phyloP scores from a whole-genome alignment of 2,888 invertebrate genomes.

The Perithous albicinctus region DNA sequence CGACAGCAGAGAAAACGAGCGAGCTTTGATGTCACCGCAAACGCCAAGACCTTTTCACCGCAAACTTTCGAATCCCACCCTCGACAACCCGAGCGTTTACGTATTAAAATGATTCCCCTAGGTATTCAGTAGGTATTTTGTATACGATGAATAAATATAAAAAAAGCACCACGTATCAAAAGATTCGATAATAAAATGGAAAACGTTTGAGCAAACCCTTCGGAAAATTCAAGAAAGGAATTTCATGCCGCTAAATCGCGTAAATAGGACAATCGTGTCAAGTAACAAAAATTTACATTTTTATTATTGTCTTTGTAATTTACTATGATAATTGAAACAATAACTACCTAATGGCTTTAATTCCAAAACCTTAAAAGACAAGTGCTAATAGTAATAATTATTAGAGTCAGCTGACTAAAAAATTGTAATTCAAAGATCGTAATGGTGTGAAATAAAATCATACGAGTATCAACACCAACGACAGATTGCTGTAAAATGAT shows the following conservation, averaged over 20 bases:
- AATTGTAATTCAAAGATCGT: too few species aligned
- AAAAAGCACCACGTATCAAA: slow-evolving; percentile 19
- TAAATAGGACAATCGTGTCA: not conserved
- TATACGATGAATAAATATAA: not conserved
- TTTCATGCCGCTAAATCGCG: not conserved
- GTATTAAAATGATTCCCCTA: slow-evolving; percentile 50
- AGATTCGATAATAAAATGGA: slow-evolving; percentile 20
- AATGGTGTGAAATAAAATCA: too few species aligned
- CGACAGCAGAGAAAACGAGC: slow-evolving; percentile 52
- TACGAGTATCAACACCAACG: too few species aligned
- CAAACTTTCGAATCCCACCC: slow-evolving; percentile 40
- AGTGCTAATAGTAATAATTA: too few species aligned
- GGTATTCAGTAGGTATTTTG: not conserved
- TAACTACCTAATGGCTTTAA: not conserved
- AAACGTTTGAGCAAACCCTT: not conserved
- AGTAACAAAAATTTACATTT: not conserved
- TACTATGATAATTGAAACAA: not conserved
- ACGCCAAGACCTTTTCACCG: slow-evolving; percentile 50
- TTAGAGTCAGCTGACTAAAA: too few species aligned
- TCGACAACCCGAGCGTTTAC: slow-evolving; percentile 20
- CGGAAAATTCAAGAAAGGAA: not conserved
- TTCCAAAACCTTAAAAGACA: too few species aligned
- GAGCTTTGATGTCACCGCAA: slow-evolving; percentile 63
- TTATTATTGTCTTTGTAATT: not conserved
- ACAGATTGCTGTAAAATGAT: too few species aligned